Conservation (phyloP, 64 coral and sea anemone species). For the Orbicella faveolata region DNA sequence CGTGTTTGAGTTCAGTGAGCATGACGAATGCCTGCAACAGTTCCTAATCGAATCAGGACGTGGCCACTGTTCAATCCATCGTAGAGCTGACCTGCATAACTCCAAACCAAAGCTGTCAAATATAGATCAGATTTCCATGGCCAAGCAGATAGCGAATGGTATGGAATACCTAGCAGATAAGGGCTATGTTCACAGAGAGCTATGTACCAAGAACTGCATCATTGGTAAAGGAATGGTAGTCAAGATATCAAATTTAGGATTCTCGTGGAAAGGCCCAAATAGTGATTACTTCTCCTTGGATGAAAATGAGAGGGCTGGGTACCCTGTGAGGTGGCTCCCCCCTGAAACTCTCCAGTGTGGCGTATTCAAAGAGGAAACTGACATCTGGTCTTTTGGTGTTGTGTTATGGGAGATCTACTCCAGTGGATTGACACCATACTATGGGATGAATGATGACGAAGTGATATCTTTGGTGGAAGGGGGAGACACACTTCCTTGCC, state of each 20-base stretch:
- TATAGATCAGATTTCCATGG: constrained; percentile 82
- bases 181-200: constrained; percentile 78
- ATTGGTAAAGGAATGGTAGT: constrained; percentile 74
- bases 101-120: constrained; percentile 75
- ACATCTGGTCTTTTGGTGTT: constrained; percentile 98
- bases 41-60: constrained; percentile 77
- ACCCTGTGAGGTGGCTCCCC: constrained; percentile 91
- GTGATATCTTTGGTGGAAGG: constrained; percentile 80
- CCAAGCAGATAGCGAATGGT: constrained; percentile 87
- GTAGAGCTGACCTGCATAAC: constrained; percentile 41
- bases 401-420: constrained; percentile 96
- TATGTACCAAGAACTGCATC: constrained; percentile 86
- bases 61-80: constrained; percentile 54
- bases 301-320: constrained; percentile 48
- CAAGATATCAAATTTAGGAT: constrained; percentile 81
- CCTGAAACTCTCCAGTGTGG: constrained; percentile 81
- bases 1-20: constrained; percentile 80
- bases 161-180: constrained; percentile 81
- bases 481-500: constrained; percentile 83
- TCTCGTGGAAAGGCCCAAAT: constrained; percentile 67
- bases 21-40: constrained; percentile 67
- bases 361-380: constrained; percentile 66
- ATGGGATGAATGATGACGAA: constrained; percentile 94
- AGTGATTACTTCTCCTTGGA: constrained; percentile 68
- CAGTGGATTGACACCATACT: constrained; percentile 85